Evolutionary conservation across 1,140 invertebrate genomes (phyloP), one percentile per base, ranked within the genome.

Genomic region (Triops cancriformis): DNA sequence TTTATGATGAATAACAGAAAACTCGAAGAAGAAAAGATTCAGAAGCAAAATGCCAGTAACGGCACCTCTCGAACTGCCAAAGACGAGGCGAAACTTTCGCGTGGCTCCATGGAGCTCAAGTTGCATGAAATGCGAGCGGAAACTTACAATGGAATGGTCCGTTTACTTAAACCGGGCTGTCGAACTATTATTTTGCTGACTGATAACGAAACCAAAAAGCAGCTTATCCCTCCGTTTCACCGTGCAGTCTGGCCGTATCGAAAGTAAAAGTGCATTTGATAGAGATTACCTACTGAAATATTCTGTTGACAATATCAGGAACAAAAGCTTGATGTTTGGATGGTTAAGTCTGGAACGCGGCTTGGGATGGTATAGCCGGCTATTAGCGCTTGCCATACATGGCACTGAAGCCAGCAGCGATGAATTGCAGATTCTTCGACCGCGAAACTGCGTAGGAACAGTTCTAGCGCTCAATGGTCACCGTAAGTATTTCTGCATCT

Each of bases 401-500:
- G 91, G 31, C 27, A 95, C 85, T 90, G 89, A 73, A 87, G 90
- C 76, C 91, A 94, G 81, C 51, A 64, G 18, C 6, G 26, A 51
- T 1, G 74, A 79, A 27, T 72, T 76, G 11, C 41, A 73, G 27
- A 28, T 37, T 1, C 97, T 99, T 45, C 98, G 99, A 88, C 93
- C 95, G 3, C 90, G 94, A 81, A 98, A 98, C 87, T 98, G 96
- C 85, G 91, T 98, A 42, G 98, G 98, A 7, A 99, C 98, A 26
- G 97, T 99, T 41, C 85, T 99, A 26, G 93, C 96, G 1, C 86
- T 99, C 43, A 99, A 98, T 86, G 97, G 97, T 5, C 94, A 96
- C 85, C 88, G 96, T 74, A 96, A 96, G 85, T 98, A 98, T 85
- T 98, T 98, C 86, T 98, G 95, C 84, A 96, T 99, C 87, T 99